A percentile compares a stretch with the other conserved stretches of the same genome.
Evolutionary conservation across 2,888 invertebrate genomes (phyloP).

Genomic region (Siphonodentalium dalli): DNA sequence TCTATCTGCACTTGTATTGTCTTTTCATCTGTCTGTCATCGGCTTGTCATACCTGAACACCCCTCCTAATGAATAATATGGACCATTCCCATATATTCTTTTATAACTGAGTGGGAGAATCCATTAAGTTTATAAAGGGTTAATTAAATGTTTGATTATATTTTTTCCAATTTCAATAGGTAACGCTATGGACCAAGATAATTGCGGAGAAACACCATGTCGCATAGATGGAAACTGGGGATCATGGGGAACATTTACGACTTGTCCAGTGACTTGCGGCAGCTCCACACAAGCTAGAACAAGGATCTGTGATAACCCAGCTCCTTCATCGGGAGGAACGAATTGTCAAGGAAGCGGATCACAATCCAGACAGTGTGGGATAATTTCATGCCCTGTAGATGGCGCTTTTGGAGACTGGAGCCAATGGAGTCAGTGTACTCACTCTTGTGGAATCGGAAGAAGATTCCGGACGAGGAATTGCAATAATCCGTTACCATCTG

Average conservation of each 20-base stretch:
- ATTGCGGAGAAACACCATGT: too few species aligned
- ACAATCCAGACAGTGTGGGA: constrained; percentile 1
- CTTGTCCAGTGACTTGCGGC: constrained; percentile 24
- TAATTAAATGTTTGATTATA: too few species aligned
- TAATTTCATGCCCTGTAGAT: not conserved
- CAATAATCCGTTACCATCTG: not conserved
- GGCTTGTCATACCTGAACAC: too few species aligned
- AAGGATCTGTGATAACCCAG: constrained; percentile 27
- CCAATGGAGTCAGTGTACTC: constrained; percentile 1
- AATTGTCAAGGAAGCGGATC: constrained; percentile 20
- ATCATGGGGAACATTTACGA: constrained; percentile 14
- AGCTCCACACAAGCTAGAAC: constrained; percentile 14
- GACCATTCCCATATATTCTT: too few species aligned
- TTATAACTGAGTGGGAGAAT: too few species aligned
- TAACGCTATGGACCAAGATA: too few species aligned
- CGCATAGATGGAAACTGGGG: constrained; percentile 26
- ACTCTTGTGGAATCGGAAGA: not conserved
- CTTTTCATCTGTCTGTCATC: too few species aligned
- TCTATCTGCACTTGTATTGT: too few species aligned
- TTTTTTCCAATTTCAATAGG: too few species aligned
- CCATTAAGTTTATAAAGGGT: too few species aligned
- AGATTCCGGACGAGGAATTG: not conserved
- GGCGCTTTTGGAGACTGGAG: not conserved
- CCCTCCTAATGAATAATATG: too few species aligned
- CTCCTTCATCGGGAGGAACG: constrained; percentile 27